Evolutionary conservation across 37 sponge, comb jelly and placozoan genomes (phyloP).

Genomic region (Chondrosia reniformis): DNA sequence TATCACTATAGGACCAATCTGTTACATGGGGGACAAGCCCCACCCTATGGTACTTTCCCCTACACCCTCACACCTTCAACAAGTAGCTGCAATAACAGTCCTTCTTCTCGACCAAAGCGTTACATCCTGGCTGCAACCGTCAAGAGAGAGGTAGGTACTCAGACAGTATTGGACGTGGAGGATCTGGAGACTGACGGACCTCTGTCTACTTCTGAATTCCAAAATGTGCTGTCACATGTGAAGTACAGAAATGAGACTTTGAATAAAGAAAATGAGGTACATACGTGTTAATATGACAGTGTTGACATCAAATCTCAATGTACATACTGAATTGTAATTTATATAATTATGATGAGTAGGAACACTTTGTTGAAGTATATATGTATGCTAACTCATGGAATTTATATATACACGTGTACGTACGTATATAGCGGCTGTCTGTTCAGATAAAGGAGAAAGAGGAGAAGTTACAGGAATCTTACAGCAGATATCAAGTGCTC

Average conservation of each 20-base stretch:
- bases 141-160: slow-evolving; percentile 29
- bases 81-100: slow-evolving; percentile 10
- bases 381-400: no score
- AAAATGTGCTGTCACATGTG: neutral
- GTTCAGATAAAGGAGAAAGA: no score
- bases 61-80: neutral
- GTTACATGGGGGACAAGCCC: neutral
- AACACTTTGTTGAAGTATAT: no score
- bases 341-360: no score
- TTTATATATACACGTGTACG: no score
- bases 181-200: neutral
- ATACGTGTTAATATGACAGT: no score
- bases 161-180: slow-evolving; percentile 11
- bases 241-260: neutral
- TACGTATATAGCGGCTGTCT: no score
- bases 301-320: no score
- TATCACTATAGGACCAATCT: no score
- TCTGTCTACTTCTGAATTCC: neutral
- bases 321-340: no score
- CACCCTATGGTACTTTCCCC: neutral
- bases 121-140: slow-evolving; percentile 34
- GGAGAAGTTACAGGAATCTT: no score
- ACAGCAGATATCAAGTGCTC: no score
- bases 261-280: neutral
- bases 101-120: slow-evolving; percentile 1